A percentile compares a stretch with the other conserved stretches of the same genome.
Evolutionary conservation across 2,113 vertebrate genomes (phyloP).

Genomic region (Mirounga angustirostris): DNA sequence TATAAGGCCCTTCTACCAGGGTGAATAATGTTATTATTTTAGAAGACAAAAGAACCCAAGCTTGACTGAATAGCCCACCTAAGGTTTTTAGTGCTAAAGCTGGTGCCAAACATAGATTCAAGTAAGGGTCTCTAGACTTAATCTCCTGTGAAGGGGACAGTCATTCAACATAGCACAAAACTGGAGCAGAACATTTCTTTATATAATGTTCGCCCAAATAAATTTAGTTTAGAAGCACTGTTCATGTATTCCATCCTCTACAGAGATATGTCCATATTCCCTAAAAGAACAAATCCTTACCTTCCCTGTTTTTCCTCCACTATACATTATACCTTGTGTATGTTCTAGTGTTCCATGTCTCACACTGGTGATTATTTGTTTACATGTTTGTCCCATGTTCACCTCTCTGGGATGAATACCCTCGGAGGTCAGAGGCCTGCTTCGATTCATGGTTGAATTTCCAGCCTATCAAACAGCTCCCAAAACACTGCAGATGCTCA

Average conservation of each 20-base stretch:
- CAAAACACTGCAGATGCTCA: not conserved
- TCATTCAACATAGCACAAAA: not conserved
- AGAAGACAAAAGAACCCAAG: slow-evolving; percentile 28
- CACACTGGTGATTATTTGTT: not conserved
- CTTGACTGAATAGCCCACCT: not conserved
- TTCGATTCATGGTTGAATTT: slow-evolving; percentile 29
- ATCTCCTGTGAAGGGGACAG: not conserved
- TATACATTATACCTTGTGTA: not conserved
- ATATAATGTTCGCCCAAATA: not conserved
- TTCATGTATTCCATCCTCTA: not conserved
- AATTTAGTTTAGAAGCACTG: not conserved
- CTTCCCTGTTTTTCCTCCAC: not conserved
- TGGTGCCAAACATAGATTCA: not conserved
- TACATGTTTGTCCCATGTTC: not conserved
- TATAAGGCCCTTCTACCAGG: not conserved
- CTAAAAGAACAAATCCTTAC: not conserved
- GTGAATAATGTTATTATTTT: not conserved
- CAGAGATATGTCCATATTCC: not conserved
- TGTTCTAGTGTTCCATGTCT: not conserved
- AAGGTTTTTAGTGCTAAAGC: slow-evolving; percentile 18
- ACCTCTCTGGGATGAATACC: not conserved
- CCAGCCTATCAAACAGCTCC: not conserved
- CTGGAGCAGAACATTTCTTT: not conserved
- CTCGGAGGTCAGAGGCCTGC: not conserved
- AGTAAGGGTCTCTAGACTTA: not conserved